Evolutionary conservation across 1,140 invertebrate genomes (phyloP).

Genomic region (Heliothis subflexa): DNA sequence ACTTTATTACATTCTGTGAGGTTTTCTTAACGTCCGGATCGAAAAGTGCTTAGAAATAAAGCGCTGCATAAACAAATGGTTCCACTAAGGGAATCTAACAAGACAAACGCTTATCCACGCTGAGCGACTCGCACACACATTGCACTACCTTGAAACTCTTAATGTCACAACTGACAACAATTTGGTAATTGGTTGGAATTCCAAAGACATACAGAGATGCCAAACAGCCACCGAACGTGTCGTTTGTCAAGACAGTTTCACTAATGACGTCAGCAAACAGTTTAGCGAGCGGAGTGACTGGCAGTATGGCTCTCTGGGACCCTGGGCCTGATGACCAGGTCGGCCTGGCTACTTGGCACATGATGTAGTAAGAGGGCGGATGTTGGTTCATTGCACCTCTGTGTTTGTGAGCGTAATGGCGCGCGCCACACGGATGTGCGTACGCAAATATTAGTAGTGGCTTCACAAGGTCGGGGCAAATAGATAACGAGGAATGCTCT

Average conservation of each 20-base stretch:
- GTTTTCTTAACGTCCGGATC: no score
- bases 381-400: conserved; percentile 51
- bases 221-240: neutral
- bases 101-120: no score
- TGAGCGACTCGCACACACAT: no score
- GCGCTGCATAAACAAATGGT: neutral
- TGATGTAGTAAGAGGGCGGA: conserved; percentile 47
- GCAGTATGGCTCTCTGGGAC: neutral
- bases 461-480: conserved; percentile 58
- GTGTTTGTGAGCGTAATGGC: conserved; percentile 49
- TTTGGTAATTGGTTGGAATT: neutral
- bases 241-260: conserved; percentile 6
- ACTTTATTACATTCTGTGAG: no score
- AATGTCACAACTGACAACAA: neutral
- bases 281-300: neutral
- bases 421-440: conserved; percentile 52
- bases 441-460: conserved; percentile 55
- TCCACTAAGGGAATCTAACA: no score
- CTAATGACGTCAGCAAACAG: neutral
- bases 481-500: conserved; percentile 51
- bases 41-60: neutral
- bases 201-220: neutral
- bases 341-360: neutral
- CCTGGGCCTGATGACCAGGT: no score
- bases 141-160: no score